A percentile compares a stretch with the other conserved stretches of the same genome.
Conservation (phyloP, 2,888 invertebrate species). For the Spisula solida region DNA sequence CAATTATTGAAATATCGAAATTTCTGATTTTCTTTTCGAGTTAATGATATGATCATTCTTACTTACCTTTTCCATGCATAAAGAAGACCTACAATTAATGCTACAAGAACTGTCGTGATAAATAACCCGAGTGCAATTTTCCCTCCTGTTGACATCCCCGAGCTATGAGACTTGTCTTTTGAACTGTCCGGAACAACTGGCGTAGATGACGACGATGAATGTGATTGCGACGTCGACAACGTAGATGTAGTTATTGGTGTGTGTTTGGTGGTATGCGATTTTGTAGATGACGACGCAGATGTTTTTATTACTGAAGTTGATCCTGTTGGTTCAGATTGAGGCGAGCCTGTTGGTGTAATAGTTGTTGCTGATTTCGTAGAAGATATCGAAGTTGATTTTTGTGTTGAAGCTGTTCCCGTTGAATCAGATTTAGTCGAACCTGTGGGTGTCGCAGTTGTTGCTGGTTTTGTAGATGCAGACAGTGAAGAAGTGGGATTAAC, state of each 20-base stretch:
- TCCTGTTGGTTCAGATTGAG: too few species aligned
- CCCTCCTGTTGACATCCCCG: conserved; percentile 36
- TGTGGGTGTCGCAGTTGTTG: background rate
- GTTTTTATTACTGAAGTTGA: too few species aligned
- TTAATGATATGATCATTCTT: too few species aligned
- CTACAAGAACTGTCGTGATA: conserved; percentile 18
- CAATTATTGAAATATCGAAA: too few species aligned
- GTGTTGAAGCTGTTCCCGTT: background rate
- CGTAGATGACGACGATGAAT: conserved; percentile 13
- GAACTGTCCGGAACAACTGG: background rate
- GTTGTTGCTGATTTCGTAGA: background rate
- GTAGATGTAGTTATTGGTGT: background rate
- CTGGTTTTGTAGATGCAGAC: background rate
- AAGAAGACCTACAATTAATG: background rate
- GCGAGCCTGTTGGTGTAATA: background rate
- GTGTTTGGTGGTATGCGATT: background rate
- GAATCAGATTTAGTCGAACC: background rate
- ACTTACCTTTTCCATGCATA: conserved; percentile 25
- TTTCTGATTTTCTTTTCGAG: too few species aligned
- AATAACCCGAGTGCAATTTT: conserved; percentile 37
- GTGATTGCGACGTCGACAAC: background rate
- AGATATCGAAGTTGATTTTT: background rate
- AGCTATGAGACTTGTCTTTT: background rate
- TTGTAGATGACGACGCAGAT: background rate
- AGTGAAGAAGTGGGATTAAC: background rate